A percentile compares a stretch with the other conserved stretches of the same genome.
These are phyloP conservation scores for Ctena decussata DNA, from an alignment of 2,888 invertebrate species.

Conservation along the genomic window DNA sequence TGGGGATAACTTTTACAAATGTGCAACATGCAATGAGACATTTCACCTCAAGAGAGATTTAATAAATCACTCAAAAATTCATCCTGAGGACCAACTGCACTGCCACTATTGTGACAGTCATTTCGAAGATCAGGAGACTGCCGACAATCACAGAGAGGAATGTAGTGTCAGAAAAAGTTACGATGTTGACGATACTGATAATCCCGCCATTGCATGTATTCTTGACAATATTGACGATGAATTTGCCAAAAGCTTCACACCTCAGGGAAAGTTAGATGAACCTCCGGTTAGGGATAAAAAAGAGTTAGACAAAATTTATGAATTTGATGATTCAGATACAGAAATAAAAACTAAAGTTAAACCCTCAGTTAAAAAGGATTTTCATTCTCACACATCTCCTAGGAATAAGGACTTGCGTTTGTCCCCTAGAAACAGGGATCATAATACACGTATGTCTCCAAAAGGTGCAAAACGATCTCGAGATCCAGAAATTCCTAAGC, in stretches of 20 bases:
- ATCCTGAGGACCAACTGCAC: slow-evolving; percentile 9
- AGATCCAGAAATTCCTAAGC: not conserved
- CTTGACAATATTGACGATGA: not conserved
- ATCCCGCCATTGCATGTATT: not conserved
- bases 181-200: not conserved
- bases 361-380: not conserved
- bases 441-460: not conserved
- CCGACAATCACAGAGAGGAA: not conserved
- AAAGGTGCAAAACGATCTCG: slow-evolving; percentile 4
- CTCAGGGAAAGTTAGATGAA: slow-evolving; percentile 2
- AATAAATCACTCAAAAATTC: slow-evolving; percentile 32
- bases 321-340: not conserved
- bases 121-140: not conserved
- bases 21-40: slow-evolving; percentile 50
- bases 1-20: slow-evolving; percentile 52
- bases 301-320: slow-evolving; percentile 1
- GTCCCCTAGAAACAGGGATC: not conserved
- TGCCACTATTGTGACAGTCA: slow-evolving; percentile 2
- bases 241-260: slow-evolving; percentile 7
- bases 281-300: slow-evolving; percentile 5
- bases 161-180: slow-evolving; percentile 2
- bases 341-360: not conserved
- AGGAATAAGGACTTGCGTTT: not conserved
- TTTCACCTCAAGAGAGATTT: slow-evolving; percentile 46
- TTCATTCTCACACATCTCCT: not conserved